phyloP scores from a whole-genome alignment of 2,888 invertebrate species.

The Drosophila demipolita region DNA sequence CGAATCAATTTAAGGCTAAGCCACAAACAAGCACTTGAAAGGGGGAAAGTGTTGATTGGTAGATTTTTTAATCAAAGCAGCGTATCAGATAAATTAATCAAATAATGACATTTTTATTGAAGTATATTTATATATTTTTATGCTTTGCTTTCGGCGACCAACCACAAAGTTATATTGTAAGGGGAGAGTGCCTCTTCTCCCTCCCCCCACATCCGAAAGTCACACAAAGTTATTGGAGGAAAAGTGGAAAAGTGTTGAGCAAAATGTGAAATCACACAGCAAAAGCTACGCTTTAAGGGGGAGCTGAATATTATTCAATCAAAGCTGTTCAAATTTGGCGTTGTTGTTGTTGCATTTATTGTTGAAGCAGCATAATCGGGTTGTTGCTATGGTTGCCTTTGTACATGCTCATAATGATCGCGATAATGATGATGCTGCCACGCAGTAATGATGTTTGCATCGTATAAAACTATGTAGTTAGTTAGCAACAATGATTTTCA shows the following conservation, averaged over 20 bases:
- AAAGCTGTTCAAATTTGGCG: conserved; percentile 66
- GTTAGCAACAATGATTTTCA: conserved; percentile 32
- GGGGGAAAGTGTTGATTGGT: not conserved
- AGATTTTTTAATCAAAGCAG: not conserved
- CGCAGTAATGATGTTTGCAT: conserved; percentile 40
- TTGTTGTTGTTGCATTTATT: not conserved
- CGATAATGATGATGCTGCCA: conserved; percentile 21
- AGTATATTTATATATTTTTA: not conserved
- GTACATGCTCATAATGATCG: conserved; percentile 35
- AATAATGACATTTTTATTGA: not conserved
- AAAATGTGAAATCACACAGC: conserved; percentile 40
- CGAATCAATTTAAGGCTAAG: conserved; percentile 11
- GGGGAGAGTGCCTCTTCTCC: not conserved
- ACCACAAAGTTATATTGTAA: not conserved
- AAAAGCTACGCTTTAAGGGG: conserved; percentile 23
- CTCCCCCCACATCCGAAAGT: not conserved
- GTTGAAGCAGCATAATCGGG: conserved; percentile 38
- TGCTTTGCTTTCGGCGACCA: not conserved
- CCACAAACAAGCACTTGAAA: not conserved
- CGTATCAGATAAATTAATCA: not conserved
- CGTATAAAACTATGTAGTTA: conserved; percentile 9
- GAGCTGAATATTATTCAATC: conserved; percentile 73
- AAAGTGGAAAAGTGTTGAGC: conserved; percentile 26
- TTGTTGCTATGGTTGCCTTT: conserved; percentile 48
- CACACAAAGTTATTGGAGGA: conserved; percentile 10